Base-by-base conservation (phyloP, 2,888 invertebrate genomes). In the Brassicogethes aeneus region DNA sequence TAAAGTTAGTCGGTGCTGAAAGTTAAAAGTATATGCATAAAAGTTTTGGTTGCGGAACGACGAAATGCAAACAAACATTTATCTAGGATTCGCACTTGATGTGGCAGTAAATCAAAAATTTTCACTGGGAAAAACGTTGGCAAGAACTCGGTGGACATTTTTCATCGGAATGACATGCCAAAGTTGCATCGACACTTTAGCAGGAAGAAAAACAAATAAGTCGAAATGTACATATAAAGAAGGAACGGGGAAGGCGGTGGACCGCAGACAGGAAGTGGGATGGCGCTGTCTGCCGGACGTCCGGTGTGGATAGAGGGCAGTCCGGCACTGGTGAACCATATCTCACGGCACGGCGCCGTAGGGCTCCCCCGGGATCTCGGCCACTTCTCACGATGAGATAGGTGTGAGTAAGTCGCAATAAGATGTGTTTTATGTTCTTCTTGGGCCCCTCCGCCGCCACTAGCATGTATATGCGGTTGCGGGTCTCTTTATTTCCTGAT, bases 211-310 rank as follows among this genome's bases (percentile, higher is more conserved):
- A 59, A 57, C 58, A 57, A 59, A 59, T 57, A 59, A 61, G 49
- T 53, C 50, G 42, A 51, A 51, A 51, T 52, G 48, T 48, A 43
- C 50, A 43, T 45, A 44, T 44, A 23, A 23, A 23, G 23, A 10
- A 5, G 49, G 41, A 43, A 45, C 41, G 45, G 42, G 35, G 48
- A 43, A 42, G 46, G 56, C 50, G 61, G 61, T 50, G 46, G 48
- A 48, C 60, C 61, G 52, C 62, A 61, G 59, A 60, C 56, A 50
- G 57, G 59, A 57, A 55, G 51, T 50, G 55, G 55, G 50, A 47
- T 47, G 53, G 55, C 48, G 52, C 50, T 55, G 57, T 58, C 57
- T 53, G 56, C 59, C 60, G 62, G 62, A 62, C 59, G 52, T 61
- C 62, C 61, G 57, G 53, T 53, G 50, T 53, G n/a, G n/a, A n/a